A percentile compares a stretch with the other conserved stretches of the same genome.
Conservation (phyloP, 2,113 vertebrate species). For the Xenopus tropicalis region DNA sequence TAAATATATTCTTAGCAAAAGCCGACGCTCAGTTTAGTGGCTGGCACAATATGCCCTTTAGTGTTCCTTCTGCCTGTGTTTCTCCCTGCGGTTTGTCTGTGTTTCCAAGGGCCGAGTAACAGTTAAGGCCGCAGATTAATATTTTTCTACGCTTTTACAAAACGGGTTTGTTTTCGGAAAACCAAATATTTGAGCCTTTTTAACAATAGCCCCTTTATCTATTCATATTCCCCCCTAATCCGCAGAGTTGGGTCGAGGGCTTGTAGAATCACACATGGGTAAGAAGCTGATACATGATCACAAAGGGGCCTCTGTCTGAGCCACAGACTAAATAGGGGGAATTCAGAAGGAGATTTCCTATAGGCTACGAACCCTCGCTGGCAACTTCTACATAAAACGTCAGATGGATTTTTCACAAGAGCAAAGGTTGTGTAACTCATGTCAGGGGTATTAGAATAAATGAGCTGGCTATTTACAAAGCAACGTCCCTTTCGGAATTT, state of each 20-base stretch:
- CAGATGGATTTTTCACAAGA: constrained; percentile 32
- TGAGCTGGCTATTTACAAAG: constrained; percentile 15
- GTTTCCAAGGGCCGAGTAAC: background rate
- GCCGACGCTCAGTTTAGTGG: no score
- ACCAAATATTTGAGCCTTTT: background rate
- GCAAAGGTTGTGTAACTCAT: constrained; percentile 42
- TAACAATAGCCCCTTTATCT: constrained; percentile 33
- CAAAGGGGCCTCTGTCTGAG: constrained; percentile 31
- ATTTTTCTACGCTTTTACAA: constrained; percentile 12
- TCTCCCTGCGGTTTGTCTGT: no score
- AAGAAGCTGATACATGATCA: constrained; percentile 16
- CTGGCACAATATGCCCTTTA: no score
- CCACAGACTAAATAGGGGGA: constrained; percentile 6
- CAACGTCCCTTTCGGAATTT: constrained; percentile 25
- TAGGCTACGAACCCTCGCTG: constrained; percentile 13
- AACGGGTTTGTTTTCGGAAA: constrained; percentile 2
- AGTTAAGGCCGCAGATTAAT: constrained; percentile 16
- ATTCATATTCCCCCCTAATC: constrained; percentile 25
- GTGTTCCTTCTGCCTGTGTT: no score
- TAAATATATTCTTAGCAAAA: no score
- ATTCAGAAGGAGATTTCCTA: constrained; percentile 33
- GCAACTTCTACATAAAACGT: constrained; percentile 12
- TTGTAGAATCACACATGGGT: constrained; percentile 36
- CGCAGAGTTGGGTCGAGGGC: constrained; percentile 27
- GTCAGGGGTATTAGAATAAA: constrained; percentile 22